phyloP scores from a whole-genome alignment of 2,797 vertebrate genomes.

The Lutjanus argentimaculatus region DNA sequence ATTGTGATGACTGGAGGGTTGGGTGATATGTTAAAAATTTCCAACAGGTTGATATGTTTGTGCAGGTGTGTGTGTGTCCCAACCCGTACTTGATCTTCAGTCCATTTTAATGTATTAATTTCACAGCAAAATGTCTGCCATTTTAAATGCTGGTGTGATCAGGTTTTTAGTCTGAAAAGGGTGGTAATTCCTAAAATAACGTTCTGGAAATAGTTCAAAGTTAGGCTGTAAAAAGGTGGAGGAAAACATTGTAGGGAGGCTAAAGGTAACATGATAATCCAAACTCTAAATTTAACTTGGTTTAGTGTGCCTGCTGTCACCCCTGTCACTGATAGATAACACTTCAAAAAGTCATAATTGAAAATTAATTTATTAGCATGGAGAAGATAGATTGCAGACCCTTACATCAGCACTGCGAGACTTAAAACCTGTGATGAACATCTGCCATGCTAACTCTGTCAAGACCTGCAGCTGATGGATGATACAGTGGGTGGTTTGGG shows the following conservation, averaged over 20 bases:
- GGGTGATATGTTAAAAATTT: too few species aligned
- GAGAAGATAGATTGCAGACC: neutral
- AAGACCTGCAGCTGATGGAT: conserved; percentile 37
- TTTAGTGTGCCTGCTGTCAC: neutral
- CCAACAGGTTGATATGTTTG: too few species aligned
- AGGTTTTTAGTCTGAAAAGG: neutral
- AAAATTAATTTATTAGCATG: neutral
- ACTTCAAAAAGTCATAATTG: neutral
- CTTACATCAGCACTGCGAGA: neutral
- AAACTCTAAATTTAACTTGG: neutral
- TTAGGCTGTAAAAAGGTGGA: neutral
- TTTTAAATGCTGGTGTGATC: too few species aligned
- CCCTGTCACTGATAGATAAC: neutral
- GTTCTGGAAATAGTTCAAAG: neutral
- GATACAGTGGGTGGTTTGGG: conserved; percentile 47
- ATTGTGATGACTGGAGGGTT: too few species aligned
- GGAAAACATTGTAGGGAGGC: neutral
- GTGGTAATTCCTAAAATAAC: neutral
- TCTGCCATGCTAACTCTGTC: conserved; percentile 24
- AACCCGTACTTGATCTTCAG: too few species aligned
- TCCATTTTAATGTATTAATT: neutral
- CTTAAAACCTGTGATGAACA: conserved; percentile 30
- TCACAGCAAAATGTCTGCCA: neutral
- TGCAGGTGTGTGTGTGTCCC: too few species aligned
- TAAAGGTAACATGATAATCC: neutral